These are phyloP conservation scores for Danio jaintianensis DNA, from an alignment of 2,797 vertebrate genomes.

Conservation along the genomic window DNA sequence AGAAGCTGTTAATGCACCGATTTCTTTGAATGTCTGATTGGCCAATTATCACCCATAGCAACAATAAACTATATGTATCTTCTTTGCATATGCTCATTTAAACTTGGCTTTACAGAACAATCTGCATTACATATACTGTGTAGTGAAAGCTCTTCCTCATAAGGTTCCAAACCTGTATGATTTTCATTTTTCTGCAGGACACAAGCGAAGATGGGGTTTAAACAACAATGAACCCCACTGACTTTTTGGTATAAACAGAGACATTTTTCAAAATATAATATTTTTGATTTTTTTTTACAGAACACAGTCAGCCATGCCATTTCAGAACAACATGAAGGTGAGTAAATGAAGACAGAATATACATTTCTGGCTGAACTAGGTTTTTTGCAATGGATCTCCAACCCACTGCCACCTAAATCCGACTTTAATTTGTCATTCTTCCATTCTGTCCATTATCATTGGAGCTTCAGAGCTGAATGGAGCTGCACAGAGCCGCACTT, in stretches of 20 bases:
- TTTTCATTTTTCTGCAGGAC: neutral
- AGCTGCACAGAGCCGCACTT: neutral
- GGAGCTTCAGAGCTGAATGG: neutral
- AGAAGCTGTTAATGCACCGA: constrained; percentile 32
- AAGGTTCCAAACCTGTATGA: neutral
- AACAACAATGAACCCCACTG: neutral
- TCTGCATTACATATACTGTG: neutral
- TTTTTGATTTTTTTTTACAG: neutral
- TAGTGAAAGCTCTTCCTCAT: neutral
- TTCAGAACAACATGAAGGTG: neutral
- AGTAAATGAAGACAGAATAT: neutral
- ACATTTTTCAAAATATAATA: neutral
- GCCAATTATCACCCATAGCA: neutral
- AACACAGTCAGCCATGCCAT: neutral
- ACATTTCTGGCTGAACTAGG: neutral
- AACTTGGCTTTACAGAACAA: neutral
- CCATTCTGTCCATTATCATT: constrained; percentile 28
- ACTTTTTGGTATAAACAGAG: neutral
- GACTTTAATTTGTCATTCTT: constrained; percentile 24
- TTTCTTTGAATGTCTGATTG: constrained; percentile 15
- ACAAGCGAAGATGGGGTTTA: neutral
- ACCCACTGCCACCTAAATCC: neutral
- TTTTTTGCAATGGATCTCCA: neutral
- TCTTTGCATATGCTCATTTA: neutral
- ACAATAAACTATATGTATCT: neutral